phyloP scores from a whole-genome alignment of 2,113 vertebrate species.

The Amphilophus citrinellus region DNA sequence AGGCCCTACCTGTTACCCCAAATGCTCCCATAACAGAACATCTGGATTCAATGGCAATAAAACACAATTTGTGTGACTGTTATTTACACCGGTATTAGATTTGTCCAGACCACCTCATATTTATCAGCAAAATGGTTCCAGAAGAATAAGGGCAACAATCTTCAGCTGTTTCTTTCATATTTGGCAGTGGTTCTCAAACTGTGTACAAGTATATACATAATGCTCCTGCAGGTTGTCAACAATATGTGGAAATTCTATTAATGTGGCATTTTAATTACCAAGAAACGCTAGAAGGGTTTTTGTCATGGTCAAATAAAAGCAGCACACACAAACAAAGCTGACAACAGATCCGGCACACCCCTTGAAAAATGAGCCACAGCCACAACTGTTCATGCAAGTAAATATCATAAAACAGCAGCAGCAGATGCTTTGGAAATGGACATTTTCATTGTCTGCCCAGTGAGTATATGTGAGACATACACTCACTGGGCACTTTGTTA shows the following conservation, averaged over 20 bases:
- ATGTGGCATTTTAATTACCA: background rate
- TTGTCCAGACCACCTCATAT: conserved; percentile 32
- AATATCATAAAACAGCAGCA: conserved; percentile 18
- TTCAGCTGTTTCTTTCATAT: conserved; percentile 20
- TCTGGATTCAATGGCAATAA: conserved; percentile 77
- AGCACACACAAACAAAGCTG: background rate
- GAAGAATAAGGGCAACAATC: background rate
- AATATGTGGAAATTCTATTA: conserved; percentile 1
- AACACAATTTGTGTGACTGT: conserved; percentile 60
- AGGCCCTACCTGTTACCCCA: conserved; percentile 70
- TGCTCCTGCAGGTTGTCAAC: background rate
- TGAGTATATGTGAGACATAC: no score
- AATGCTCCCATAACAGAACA: conserved; percentile 71
- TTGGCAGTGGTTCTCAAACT: background rate
- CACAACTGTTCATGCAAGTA: background rate
- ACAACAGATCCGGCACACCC: conserved; percentile 4
- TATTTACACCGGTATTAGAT: conserved; percentile 40
- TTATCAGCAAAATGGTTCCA: conserved; percentile 29
- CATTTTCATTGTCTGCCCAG: background rate
- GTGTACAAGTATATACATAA: background rate
- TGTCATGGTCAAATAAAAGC: conserved; percentile 18
- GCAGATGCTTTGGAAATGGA: conserved; percentile 4
- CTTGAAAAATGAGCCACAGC: background rate
- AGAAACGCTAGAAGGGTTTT: background rate
- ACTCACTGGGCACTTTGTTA: no score